Base-by-base conservation (phyloP, 2,113 vertebrate species). In the Hyperopisus bebe region DNA sequence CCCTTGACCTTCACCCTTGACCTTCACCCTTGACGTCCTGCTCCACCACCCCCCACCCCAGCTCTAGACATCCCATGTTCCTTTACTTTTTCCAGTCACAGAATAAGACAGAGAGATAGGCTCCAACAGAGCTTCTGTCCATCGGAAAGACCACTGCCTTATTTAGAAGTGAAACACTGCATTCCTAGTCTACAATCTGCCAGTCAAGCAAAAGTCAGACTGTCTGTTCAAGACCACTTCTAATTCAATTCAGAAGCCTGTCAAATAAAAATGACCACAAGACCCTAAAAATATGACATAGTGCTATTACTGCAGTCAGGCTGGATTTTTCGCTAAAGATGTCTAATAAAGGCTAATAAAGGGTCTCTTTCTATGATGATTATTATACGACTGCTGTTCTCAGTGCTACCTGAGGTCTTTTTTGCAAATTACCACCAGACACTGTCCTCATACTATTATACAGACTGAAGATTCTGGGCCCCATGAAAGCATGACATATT, bases 131-230 rank as follows among this genome's bases (percentile, higher is more conserved):
- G 27, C 13, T 53, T 35, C 19, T 35, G 48, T 42, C 70, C 35
- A 19, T 31, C 3, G 27, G 27, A 55, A 35, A 27, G n/a, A 35
- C 5, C 15, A 19, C 24, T 53, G 35, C 85, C 85, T 53, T 87
- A 53, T 51, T 51, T 87, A 53, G 50, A 87, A 87, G 85, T 87
- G 39, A 87, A 55, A 39, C 31, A 5, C 31, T 87, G 48, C 85
- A 87, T 87, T 87, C 85, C 47, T 87, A 51, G 8, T 35, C 15
- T 53, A 53, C 48, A 31, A 55, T 53, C 50, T 87, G 27, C 85
- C 48, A 35, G 50, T 87, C 48, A 87, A 87, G 50, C 85, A 87
- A 55, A 87, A 53, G 44, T 86, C 85, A 86, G 15, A 4, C 47
- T 27, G 5, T 87, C 27, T 27, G 5, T 87, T 53, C 10, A 47